These are phyloP conservation scores for Fabriciana adippe DNA, from an alignment of 2,888 invertebrate species.

Conservation along the genomic window DNA sequence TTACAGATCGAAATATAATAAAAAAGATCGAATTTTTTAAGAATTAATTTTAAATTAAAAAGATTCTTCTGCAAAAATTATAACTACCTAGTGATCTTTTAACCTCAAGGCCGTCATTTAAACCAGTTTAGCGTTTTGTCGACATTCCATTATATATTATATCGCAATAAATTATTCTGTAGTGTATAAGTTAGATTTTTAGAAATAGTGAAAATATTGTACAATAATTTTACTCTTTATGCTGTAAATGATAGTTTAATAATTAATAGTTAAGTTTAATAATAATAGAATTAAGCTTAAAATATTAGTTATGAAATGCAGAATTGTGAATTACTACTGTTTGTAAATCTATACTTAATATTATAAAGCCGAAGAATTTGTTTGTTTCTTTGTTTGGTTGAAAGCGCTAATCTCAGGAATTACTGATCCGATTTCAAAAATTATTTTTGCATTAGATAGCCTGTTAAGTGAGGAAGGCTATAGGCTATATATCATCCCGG, in stretches of 20 bases:
- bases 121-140: conserved; percentile 28
- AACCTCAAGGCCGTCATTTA: conserved; percentile 25
- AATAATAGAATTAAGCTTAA: background rate
- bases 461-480: no score
- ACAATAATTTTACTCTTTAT: background rate
- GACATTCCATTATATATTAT: conserved; percentile 24
- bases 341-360: no score
- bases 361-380: no score
- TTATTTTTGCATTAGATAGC: no score
- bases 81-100: conserved; percentile 11
- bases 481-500: no score
- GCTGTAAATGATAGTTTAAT: background rate
- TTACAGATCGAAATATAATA: conserved; percentile 1
- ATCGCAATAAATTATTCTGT: conserved; percentile 1
- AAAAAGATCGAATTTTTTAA: background rate
- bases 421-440: no score
- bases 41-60: conserved; percentile 18
- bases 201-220: background rate
- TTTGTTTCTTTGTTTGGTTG: no score
- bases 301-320: no score
- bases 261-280: background rate
- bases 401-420: no score
- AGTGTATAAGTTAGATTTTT: background rate
- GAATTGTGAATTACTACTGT: no score
- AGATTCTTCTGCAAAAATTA: conserved; percentile 6